Conservation (phyloP, 2,888 invertebrate genomes). For the Sisyra nigra region DNA sequence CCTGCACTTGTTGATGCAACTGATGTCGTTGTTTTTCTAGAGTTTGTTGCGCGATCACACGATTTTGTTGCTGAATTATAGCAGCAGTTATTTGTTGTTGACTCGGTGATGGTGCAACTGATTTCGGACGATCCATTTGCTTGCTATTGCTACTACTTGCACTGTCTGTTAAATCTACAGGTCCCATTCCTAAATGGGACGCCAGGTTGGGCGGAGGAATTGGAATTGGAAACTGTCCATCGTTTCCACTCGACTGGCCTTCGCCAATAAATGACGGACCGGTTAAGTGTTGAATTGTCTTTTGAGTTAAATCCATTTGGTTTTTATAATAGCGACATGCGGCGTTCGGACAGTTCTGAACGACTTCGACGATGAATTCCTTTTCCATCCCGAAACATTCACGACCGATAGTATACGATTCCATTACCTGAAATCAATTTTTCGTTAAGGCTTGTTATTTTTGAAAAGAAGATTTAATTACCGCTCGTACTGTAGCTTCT, state of each 20-base stretch:
- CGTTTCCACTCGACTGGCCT: conserved; percentile 20
- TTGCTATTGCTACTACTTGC: conserved; percentile 19
- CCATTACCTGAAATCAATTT: conserved; percentile 41
- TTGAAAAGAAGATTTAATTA: conserved; percentile 24
- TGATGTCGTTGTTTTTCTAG: conserved; percentile 40
- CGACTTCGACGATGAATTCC: conserved; percentile 76
- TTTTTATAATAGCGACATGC: conserved; percentile 78
- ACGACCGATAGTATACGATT: conserved; percentile 69
- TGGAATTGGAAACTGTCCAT: conserved; percentile 19
- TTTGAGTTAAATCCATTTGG: conserved; percentile 57
- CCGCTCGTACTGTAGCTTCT: conserved; percentile 71
- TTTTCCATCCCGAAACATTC: conserved; percentile 81
- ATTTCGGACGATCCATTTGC: conserved; percentile 19
- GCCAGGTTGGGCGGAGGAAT: conserved; percentile 22
- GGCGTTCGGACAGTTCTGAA: conserved; percentile 76
- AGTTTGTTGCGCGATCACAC: conserved; percentile 39
- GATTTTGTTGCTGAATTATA: conserved; percentile 47
- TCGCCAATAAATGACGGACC: conserved; percentile 24
- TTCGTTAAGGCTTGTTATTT: not conserved
- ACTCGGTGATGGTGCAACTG: conserved; percentile 24
- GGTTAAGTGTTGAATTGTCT: conserved; percentile 51
- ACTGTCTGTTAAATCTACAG: conserved; percentile 24
- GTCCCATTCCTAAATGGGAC: conserved; percentile 20
- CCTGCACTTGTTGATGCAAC: conserved; percentile 30
- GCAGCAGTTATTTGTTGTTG: conserved; percentile 45